phyloP scores from a whole-genome alignment of 2,113 vertebrate species.

The Ameiurus melas region DNA sequence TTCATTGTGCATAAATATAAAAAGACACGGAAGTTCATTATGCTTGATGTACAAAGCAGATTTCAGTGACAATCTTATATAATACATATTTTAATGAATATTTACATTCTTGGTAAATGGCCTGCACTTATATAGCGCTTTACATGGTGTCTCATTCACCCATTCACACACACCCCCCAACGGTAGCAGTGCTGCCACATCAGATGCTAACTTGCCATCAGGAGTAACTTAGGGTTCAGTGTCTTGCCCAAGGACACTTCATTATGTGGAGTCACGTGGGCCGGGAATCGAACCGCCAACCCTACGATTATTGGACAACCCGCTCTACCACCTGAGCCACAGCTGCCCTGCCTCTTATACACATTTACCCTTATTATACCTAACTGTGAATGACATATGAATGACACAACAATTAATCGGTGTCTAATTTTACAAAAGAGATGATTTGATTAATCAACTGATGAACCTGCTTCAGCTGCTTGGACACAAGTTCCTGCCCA shows the following conservation, averaged over 20 bases:
- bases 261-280: too few species aligned
- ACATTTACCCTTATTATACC: neutral
- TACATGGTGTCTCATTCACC: too few species aligned
- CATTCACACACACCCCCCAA: too few species aligned
- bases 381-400: neutral
- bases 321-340: too few species aligned
- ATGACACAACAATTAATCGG: neutral
- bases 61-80: neutral
- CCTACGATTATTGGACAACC: too few species aligned
- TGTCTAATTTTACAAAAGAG: neutral
- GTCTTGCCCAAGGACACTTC: too few species aligned
- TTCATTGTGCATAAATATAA: conserved; percentile 7
- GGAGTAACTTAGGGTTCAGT: too few species aligned
- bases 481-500: neutral
- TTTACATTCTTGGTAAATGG: neutral
- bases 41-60: neutral
- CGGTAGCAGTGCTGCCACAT: too few species aligned
- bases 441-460: neutral
- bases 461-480: neutral
- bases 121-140: too few species aligned
- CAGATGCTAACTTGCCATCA: too few species aligned
- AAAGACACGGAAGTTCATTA: neutral
- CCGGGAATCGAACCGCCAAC: too few species aligned
- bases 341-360: neutral
- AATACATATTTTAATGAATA: neutral